Conservation (phyloP, 2,797 vertebrate genomes). For the Enteromius mattozi region DNA sequence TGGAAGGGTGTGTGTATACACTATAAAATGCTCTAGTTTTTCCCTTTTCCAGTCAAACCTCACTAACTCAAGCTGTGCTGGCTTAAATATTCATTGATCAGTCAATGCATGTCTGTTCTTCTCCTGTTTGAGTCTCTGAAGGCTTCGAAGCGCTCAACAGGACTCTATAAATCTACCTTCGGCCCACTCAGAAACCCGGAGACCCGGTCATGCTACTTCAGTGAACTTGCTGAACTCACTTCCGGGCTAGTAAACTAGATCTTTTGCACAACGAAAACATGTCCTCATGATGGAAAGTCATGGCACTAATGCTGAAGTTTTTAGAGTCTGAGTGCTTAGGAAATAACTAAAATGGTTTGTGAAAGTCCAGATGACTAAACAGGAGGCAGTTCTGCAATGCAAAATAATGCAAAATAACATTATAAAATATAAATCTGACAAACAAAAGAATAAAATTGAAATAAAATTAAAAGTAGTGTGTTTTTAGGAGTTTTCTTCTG, state of each 20-base stretch:
- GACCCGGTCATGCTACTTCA: background rate
- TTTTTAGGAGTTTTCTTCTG: background rate
- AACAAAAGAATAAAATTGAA: background rate
- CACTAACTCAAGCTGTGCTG: slow-evolving; percentile 22
- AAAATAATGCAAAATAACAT: background rate
- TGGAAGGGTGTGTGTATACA: slow-evolving; percentile 58
- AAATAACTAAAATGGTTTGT: background rate
- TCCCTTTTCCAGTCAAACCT: slow-evolving; percentile 16
- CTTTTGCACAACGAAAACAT: background rate
- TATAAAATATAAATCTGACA: background rate
- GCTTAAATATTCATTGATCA: slow-evolving; percentile 62
- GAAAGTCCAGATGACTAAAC: background rate
- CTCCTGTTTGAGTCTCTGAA: slow-evolving; percentile 45
- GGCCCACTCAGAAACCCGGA: slow-evolving; percentile 46
- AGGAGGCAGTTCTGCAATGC: too few relatives aligned
- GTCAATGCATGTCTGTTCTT: slow-evolving; percentile 50
- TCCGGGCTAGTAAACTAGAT: slow-evolving; percentile 37
- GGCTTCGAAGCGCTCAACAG: slow-evolving; percentile 55
- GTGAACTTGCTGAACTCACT: slow-evolving; percentile 68
- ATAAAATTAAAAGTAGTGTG: background rate
- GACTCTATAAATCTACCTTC: slow-evolving; percentile 59
- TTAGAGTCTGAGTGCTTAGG: background rate
- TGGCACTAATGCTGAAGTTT: background rate
- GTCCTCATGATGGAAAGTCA: background rate
- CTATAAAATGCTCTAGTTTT: background rate